Evolutionary conservation across 2,113 vertebrate genomes (phyloP).

Genomic region (Origma solitaria): DNA sequence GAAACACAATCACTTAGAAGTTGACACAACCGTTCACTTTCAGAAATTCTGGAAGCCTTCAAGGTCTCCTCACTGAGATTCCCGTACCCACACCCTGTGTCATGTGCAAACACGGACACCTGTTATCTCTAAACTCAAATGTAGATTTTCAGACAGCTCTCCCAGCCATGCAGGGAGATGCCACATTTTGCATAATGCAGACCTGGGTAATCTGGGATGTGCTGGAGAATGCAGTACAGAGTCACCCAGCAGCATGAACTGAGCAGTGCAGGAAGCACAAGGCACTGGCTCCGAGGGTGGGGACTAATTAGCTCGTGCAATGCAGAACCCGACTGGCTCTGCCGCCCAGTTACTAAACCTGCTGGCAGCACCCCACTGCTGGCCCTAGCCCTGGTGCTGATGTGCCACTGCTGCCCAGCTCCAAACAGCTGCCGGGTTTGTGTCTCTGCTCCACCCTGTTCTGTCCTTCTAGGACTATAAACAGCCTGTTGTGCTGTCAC

Average conservation of each 20-base stretch:
- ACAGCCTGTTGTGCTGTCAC: neutral
- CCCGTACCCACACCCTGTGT: neutral
- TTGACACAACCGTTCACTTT: neutral
- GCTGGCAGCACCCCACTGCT: neutral
- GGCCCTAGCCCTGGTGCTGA: slow-evolving; percentile 50
- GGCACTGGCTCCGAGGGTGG: neutral
- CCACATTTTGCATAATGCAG: neutral
- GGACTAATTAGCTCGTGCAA: neutral
- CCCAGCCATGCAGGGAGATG: neutral
- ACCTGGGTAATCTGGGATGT: neutral
- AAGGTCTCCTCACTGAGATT: neutral
- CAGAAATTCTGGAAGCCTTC: neutral
- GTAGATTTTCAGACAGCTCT: neutral
- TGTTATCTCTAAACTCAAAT: neutral
- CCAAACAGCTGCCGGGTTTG: neutral
- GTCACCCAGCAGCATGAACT: neutral
- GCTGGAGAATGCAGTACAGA: neutral
- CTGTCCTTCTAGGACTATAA: neutral
- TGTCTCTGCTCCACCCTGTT: neutral
- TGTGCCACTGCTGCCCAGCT: neutral
- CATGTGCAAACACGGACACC: neutral
- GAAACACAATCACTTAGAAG: neutral
- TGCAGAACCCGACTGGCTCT: neutral
- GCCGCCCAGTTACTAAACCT: neutral
- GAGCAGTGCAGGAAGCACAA: neutral